A percentile compares a stretch with the other conserved stretches of the same genome.
Evolutionary conservation across 2,888 invertebrate genomes (phyloP).

Genomic region (Hyposoter didymator): DNA sequence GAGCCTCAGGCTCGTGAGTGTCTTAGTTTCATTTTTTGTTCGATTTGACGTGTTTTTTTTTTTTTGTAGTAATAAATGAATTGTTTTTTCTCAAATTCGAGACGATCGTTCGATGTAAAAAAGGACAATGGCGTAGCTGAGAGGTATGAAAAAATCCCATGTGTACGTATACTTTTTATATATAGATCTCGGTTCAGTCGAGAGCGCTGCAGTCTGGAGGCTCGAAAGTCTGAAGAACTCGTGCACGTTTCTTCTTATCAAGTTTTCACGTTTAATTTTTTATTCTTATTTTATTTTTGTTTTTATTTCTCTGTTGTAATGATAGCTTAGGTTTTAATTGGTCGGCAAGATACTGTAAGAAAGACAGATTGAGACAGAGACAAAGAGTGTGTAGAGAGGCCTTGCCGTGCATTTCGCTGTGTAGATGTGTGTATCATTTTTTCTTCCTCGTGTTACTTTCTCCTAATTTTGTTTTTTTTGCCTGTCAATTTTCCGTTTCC

Average conservation of each 20-base stretch:
- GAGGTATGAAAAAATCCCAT: conserved; percentile 56
- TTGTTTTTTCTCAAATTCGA: conserved; percentile 19
- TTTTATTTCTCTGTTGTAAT: conserved; percentile 68
- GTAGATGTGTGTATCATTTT: conserved; percentile 35
- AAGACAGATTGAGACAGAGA: conserved; percentile 67
- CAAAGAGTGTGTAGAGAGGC: conserved; percentile 67
- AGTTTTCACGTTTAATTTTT: conserved; percentile 16
- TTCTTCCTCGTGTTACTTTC: conserved; percentile 33
- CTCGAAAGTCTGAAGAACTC: conserved; percentile 54
- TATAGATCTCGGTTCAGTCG: conserved; percentile 37
- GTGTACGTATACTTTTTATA: conserved; percentile 32
- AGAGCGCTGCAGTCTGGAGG: conserved; percentile 58
- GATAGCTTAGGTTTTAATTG: conserved; percentile 76
- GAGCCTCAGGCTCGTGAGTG: conserved; percentile 50
- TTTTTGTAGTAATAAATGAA: background rate
- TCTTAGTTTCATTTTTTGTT: conserved; percentile 43
- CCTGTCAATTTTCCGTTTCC: conserved; percentile 24
- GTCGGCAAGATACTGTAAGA: conserved; percentile 74
- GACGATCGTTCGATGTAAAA: conserved; percentile 42
- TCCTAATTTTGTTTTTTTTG: conserved; percentile 46
- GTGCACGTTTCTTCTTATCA: conserved; percentile 25
- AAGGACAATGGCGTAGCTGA: conserved; percentile 55
- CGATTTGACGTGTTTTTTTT: conserved; percentile 22
- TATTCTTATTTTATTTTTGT: conserved; percentile 53
- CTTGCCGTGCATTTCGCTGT: conserved; percentile 61